Percentiles rank a stretch among this genome's conserved stretches.
Conservation (phyloP, 1,140 invertebrate species). For the Ips nitidus region DNA sequence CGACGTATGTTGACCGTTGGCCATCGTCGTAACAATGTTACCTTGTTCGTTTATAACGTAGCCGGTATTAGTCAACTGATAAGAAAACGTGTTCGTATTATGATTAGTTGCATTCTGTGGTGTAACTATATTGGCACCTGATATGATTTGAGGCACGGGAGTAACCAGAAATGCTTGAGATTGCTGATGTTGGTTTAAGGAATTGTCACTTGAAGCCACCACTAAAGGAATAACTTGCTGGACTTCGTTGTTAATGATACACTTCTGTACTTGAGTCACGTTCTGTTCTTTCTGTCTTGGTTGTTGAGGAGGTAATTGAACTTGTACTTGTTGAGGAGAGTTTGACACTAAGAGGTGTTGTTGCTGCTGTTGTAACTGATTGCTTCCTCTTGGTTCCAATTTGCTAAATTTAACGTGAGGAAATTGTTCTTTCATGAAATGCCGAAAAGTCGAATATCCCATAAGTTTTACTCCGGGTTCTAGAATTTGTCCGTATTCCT, state of each 20-base stretch:
- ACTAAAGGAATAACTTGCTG: constrained; percentile 65
- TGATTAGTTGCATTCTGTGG: constrained; percentile 46
- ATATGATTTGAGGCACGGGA: constrained; percentile 60
- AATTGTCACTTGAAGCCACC: constrained; percentile 54
- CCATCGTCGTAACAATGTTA: constrained; percentile 51
- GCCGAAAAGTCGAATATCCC: constrained; percentile 77
- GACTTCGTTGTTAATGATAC: constrained; percentile 50
- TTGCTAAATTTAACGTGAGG: constrained; percentile 75
- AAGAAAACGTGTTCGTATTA: constrained; percentile 49
- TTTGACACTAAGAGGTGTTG: constrained; percentile 35
- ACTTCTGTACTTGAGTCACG: constrained; percentile 59
- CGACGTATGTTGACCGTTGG: constrained; percentile 50
- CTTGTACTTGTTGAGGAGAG: constrained; percentile 52
- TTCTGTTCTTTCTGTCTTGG: constrained; percentile 54
- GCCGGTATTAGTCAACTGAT: constrained; percentile 50
- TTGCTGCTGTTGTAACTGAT: constrained; percentile 50
- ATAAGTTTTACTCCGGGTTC: constrained; percentile 70
- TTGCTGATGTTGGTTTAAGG: constrained; percentile 44
- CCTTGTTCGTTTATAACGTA: constrained; percentile 53
- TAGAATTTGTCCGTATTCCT: constrained; percentile 68
- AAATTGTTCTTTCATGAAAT: constrained; percentile 80
- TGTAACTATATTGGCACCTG: constrained; percentile 47
- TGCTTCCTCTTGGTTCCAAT: constrained; percentile 59
- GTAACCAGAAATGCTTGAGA: constrained; percentile 63
- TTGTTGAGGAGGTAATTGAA: constrained; percentile 54